Percentiles rank a stretch among this genome's conserved stretches.
Conservation (phyloP, 2,113 vertebrate species). For the Sinocyclocheilus maitianheensis region DNA sequence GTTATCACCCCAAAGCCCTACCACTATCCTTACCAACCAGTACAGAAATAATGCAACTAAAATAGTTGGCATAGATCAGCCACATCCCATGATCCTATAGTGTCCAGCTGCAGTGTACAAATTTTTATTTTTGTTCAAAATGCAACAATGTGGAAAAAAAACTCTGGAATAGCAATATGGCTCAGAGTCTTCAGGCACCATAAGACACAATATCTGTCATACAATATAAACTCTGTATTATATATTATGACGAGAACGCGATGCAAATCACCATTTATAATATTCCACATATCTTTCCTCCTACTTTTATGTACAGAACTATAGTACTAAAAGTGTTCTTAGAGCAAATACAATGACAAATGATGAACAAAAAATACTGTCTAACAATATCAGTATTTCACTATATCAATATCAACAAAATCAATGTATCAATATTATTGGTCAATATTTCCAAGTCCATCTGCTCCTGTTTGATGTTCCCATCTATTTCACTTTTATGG, state of each 20-base stretch:
- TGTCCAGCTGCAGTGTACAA: background rate
- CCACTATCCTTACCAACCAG: background rate
- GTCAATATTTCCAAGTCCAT: background rate
- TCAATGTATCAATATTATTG: background rate
- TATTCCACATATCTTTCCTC: background rate
- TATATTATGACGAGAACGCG: background rate
- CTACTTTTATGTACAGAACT: background rate
- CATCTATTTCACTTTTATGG: background rate
- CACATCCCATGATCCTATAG: background rate
- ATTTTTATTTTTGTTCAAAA: background rate
- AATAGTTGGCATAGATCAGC: background rate
- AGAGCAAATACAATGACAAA: background rate
- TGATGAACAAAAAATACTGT: background rate
- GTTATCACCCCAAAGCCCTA: background rate
- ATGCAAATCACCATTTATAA: background rate
- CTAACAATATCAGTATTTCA: conserved; percentile 3
- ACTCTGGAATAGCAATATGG: background rate
- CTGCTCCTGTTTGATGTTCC: background rate
- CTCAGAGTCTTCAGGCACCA: background rate
- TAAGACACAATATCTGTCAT: background rate
- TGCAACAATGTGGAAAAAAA: background rate
- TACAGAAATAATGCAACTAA: background rate
- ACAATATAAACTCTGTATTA: background rate
- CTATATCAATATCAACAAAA: background rate
- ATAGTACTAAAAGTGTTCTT: conserved; percentile 34